Evolutionary conservation across 2,113 vertebrate species (phyloP).

Genomic region (Ciconia maguari): DNA sequence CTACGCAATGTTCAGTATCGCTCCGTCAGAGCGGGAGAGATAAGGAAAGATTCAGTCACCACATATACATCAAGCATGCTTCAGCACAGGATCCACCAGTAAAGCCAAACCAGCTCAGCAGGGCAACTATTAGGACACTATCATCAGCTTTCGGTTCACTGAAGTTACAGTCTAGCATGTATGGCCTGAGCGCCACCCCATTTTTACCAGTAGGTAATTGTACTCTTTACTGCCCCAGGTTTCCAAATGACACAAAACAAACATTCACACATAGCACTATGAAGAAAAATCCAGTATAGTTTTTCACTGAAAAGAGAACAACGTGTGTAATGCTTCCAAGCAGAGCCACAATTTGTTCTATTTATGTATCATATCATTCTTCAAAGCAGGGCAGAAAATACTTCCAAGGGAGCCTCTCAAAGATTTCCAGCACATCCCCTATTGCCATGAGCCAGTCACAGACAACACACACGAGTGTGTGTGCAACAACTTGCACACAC

Average conservation of each 20-base stretch:
- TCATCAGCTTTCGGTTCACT: neutral
- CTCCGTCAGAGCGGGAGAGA: accelerated
- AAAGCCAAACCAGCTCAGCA: neutral
- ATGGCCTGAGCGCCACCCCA: neutral
- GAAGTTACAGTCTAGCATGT: neutral
- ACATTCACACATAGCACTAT: accelerated
- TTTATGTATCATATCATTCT: neutral
- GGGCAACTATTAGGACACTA: neutral
- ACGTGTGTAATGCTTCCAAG: neutral
- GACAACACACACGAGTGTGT: neutral
- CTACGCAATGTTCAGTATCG: accelerated
- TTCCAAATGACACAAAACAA: neutral
- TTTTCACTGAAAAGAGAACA: neutral
- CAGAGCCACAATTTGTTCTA: neutral
- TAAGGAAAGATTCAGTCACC: neutral
- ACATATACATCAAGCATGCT: neutral
- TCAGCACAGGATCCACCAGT: neutral
- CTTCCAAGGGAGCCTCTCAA: neutral
- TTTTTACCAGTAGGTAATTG: neutral
- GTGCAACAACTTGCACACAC: neutral
- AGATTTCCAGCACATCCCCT: neutral
- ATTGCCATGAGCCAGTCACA: neutral
- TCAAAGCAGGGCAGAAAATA: neutral
- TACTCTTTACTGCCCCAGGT: neutral
- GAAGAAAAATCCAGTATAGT: neutral